Conservation (phyloP, 53 echinoderm and acorn worm genomes). For the Paracentrotus lividus region DNA sequence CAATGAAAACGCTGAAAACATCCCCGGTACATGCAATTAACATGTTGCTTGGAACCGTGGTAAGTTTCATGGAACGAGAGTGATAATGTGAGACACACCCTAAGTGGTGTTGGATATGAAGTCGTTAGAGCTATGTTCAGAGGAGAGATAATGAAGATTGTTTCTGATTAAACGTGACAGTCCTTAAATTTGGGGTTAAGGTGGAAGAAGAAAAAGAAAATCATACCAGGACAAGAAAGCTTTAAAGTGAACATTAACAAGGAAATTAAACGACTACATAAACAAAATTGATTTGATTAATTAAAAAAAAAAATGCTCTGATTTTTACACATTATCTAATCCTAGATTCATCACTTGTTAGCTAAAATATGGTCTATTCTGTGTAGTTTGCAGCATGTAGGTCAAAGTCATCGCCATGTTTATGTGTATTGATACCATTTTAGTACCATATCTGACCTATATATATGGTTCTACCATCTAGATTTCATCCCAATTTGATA, state of each 20-base stretch:
- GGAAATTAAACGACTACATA: too few relatives aligned
- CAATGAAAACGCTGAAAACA: conserved; percentile 16
- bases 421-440: too few relatives aligned
- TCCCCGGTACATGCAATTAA: not conserved
- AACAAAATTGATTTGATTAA: too few relatives aligned
- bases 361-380: too few relatives aligned
- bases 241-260: too few relatives aligned
- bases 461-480: not conserved
- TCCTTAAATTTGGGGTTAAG: not conserved
- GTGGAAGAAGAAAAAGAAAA: not conserved
- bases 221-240: not conserved
- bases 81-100: conserved; percentile 13
- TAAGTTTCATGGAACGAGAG: not conserved
- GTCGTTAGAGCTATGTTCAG: not conserved
- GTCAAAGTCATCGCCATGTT: not conserved
- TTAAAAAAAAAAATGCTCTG: too few relatives aligned
- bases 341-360: too few relatives aligned
- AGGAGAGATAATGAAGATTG: not conserved
- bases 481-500: not conserved
- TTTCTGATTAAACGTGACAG: not conserved
- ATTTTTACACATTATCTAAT: too few relatives aligned
- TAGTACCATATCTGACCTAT: not conserved
- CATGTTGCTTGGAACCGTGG: conserved; percentile 25
- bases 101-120: not conserved
- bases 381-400: too few relatives aligned